phyloP scores from a whole-genome alignment of 2,797 vertebrate genomes.

The Smutsia temminckii region DNA sequence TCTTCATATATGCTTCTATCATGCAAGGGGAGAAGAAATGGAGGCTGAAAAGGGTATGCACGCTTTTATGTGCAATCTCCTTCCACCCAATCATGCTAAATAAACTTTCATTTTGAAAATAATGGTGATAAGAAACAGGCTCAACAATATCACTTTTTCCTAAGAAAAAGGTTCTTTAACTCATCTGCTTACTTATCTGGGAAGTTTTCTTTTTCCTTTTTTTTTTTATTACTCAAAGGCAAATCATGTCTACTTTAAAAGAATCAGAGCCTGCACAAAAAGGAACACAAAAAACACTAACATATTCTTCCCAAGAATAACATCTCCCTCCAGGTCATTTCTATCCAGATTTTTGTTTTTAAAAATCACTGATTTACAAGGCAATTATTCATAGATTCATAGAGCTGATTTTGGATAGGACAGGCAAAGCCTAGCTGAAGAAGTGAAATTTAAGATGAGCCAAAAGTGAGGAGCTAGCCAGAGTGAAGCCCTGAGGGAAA shows the following conservation, averaged over 20 bases:
- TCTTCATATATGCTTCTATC: neutral
- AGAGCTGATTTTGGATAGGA: neutral
- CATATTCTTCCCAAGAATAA: neutral
- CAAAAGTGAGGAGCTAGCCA: neutral
- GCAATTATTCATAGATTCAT: neutral
- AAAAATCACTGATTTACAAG: conserved; percentile 23
- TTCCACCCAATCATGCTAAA: neutral
- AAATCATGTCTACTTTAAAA: conserved; percentile 14
- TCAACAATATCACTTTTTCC: neutral
- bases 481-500: neutral
- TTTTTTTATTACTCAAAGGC: neutral
- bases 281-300: conserved; percentile 1
- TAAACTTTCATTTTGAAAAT: neutral
- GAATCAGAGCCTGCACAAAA: neutral
- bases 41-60: neutral
- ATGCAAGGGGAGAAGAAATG: neutral
- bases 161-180: neutral
- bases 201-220: neutral
- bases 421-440: neutral
- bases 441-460: conserved; percentile 28
- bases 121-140: neutral
- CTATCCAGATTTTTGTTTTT: neutral
- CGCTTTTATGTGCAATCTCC: neutral
- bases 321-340: neutral
- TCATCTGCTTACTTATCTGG: neutral